These are phyloP conservation scores for Chloroclysta siterata DNA, from an alignment of 2,888 invertebrate genomes.

Conservation along the genomic window DNA sequence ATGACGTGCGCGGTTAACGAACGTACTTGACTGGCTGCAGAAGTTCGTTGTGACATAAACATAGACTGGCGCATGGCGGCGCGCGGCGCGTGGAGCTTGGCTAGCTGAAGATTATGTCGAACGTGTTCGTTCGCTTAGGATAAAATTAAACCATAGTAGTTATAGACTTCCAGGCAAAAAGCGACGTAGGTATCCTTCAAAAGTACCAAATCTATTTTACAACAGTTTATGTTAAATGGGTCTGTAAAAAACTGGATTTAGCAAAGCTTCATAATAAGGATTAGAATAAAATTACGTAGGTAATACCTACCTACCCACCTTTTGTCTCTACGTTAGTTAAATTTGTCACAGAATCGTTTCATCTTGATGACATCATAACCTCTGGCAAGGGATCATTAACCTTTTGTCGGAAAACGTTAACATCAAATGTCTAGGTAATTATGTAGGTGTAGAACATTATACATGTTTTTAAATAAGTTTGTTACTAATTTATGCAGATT, in stretches of 20 bases:
- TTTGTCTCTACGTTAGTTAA: too few relatives aligned
- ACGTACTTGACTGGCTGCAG: constrained; percentile 82
- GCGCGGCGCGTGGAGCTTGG: constrained; percentile 5
- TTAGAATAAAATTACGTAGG: too few relatives aligned
- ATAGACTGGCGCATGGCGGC: constrained; percentile 16
- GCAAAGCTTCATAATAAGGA: too few relatives aligned
- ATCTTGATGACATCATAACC: constrained; percentile 52
- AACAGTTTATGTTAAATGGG: too few relatives aligned
- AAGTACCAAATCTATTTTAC: too few relatives aligned
- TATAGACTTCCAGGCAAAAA: too few relatives aligned
- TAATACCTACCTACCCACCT: too few relatives aligned
- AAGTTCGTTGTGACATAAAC: constrained; percentile 72
- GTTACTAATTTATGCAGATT: too few relatives aligned
- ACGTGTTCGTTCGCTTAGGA: constrained; percentile 5
- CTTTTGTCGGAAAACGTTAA: constrained; percentile 47
- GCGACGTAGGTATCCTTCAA: too few relatives aligned
- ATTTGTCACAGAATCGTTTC: constrained; percentile 12
- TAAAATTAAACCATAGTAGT: too few relatives aligned
- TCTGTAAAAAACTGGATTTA: too few relatives aligned
- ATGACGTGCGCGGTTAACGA: constrained; percentile 80
- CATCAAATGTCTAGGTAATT: constrained; percentile 19
- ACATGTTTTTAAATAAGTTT: constrained; percentile 15
- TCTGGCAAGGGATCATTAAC: constrained; percentile 53
- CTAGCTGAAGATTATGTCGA: constrained; percentile 6
- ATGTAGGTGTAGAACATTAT: constrained; percentile 11